Base-by-base conservation (phyloP, 92 coral and sea anemone species). In the Actinernus sp. region DNA sequence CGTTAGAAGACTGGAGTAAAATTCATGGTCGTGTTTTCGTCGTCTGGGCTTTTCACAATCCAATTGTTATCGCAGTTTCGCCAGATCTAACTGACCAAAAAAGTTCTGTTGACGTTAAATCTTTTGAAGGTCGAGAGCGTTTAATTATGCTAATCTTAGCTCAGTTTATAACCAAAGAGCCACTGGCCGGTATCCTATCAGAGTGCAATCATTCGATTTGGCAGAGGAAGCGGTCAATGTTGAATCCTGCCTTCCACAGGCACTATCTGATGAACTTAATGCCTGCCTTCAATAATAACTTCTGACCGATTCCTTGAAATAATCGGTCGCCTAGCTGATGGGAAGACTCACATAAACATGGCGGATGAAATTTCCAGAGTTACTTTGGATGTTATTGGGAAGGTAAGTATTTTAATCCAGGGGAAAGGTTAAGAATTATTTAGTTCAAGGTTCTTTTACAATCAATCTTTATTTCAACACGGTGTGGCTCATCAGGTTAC, bases 161-260 rank as follows among this genome's bases (percentile, higher is more conserved):
- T 38, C 22, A 29, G 71, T 85, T 11, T 90, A 55, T 28, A 78
- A 79, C 10, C 70, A 68, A 36, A 52, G 96, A 23, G 51, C 26
- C 3, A 23, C 31, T n/a, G 96, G 96, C 3, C 27, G 88, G 96
- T 0, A 21, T 90, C 7, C 45, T 90, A 9, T 70, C 81, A 25
- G 91, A 90, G 28, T 14, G 70, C 7, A 76, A 88, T 36, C 76
- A 79, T 38, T 61, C 62, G 4, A n/a, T 55, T 8, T 92, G 97
- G 97, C 86, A 68, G 7, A 82, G 74, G 17, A 88, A 90, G 57
- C 63, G 95, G 30, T 65, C 45, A 45, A 51, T 76, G 59, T 49
- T 92, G 47, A 92, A 92, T 60, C 95, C 95, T 31, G 97, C 97
- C 4, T 92, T 92, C 64, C 95, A 92, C 65, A 63, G 92, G 32